Percentiles rank a stretch among this genome's conserved stretches.
phyloP scores from a whole-genome alignment of 2,888 invertebrate genomes.

The Synanthedon vespiformis region DNA sequence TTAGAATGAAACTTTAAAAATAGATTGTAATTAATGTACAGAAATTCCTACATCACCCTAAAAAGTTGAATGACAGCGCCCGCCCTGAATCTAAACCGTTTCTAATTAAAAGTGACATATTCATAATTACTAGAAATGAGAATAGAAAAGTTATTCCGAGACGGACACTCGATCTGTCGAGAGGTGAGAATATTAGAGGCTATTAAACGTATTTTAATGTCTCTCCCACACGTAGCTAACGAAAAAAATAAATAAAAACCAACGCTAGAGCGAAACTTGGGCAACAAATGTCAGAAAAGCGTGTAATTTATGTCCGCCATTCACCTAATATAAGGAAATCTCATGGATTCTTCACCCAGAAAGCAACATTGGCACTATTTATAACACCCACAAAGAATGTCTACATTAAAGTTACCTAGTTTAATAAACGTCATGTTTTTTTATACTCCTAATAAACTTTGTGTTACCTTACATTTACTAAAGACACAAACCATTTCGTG shows the following conservation, averaged over 20 bases:
- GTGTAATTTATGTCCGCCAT: background rate
- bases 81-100: constrained; percentile 35
- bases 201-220: constrained; percentile 30
- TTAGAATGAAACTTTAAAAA: background rate
- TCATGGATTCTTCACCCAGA: constrained; percentile 23
- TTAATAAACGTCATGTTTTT: background rate
- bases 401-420: background rate
- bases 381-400: constrained; percentile 21
- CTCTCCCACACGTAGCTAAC: constrained; percentile 10
- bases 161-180: constrained; percentile 8
- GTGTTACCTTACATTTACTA: background rate
- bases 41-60: constrained; percentile 10
- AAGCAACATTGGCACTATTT: constrained; percentile 21
- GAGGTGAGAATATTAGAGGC: constrained; percentile 24
- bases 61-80: constrained; percentile 31
- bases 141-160: constrained; percentile 20
- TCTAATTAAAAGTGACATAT: constrained; percentile 54
- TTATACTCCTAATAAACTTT: background rate
- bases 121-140: constrained; percentile 40
- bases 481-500: too few species aligned
- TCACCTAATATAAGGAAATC: background rate
- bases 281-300: background rate
- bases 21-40: background rate
- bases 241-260: constrained; percentile 19
- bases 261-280: constrained; percentile 22